Percentiles rank a stretch among this genome's conserved stretches.
Conservation (phyloP, 2,797 vertebrate genomes). For the Sylvilagus floridanus region DNA sequence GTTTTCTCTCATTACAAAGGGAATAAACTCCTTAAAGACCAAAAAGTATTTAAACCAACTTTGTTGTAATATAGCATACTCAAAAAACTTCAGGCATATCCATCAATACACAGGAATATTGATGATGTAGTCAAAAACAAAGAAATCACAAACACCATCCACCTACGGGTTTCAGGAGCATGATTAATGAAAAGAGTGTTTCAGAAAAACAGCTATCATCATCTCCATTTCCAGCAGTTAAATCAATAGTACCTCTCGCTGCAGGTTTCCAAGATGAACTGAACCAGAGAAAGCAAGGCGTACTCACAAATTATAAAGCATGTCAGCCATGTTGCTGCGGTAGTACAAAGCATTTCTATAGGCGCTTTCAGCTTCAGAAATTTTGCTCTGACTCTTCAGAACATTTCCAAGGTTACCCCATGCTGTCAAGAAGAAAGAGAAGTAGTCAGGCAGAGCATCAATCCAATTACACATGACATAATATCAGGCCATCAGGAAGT, state of each 20-base stretch:
- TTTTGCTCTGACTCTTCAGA: conserved; percentile 98
- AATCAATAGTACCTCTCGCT: conserved; percentile 76
- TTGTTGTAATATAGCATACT: conserved; percentile 19
- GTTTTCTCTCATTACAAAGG: conserved; percentile 30
- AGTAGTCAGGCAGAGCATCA: conserved; percentile 83
- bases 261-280: conserved; percentile 74
- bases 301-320: conserved; percentile 99
- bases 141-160: conserved; percentile 63
- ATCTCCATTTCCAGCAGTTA: conserved; percentile 66
- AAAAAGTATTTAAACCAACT: not conserved
- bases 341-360: conserved; percentile 99
- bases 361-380: conserved; percentile 96
- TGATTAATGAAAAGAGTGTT: not conserved
- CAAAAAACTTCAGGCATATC: not conserved
- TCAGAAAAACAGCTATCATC: conserved; percentile 66
- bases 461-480: conserved; percentile 81
- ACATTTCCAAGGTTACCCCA: conserved; percentile 99
- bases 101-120: not conserved
- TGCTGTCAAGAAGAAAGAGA: conserved; percentile 91
- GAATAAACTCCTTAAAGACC: not conserved
- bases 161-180: conserved; percentile 67
- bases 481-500: conserved; percentile 76
- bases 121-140: not conserved
- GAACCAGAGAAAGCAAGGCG: conserved; percentile 69
- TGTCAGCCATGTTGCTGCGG: conserved; percentile 99